Conservation (phyloP, 1,140 invertebrate genomes). For the Luehdorfia chinensis region DNA sequence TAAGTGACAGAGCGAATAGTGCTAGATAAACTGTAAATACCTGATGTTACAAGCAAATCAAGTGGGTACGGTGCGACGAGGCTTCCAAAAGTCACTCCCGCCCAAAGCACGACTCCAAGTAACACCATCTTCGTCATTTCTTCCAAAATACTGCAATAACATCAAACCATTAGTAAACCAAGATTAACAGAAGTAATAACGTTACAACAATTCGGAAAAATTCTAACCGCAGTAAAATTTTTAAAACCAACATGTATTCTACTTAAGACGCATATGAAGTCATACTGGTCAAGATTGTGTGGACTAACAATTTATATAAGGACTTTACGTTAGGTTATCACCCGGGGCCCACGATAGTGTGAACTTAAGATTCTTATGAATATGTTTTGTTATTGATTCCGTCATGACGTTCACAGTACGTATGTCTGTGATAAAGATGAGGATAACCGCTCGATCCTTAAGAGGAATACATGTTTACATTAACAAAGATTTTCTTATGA, state of each 20-base stretch:
- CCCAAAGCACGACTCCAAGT: conserved; percentile 68
- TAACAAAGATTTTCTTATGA: conserved; percentile 4
- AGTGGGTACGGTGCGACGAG: conserved; percentile 69
- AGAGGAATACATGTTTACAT: neutral
- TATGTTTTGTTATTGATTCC: conserved; percentile 22
- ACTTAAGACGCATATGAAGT: conserved; percentile 27
- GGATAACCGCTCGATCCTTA: conserved; percentile 29
- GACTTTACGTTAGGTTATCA: conserved; percentile 44
- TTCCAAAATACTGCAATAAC: conserved; percentile 70
- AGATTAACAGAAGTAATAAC: too few species aligned
- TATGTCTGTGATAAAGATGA: conserved; percentile 12
- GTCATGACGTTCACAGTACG: conserved; percentile 29
- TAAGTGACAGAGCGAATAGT: neutral
- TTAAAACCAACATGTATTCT: conserved; percentile 21
- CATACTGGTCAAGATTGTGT: conserved; percentile 41
- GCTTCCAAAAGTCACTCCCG: conserved; percentile 65
- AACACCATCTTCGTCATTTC: conserved; percentile 72
- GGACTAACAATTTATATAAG: conserved; percentile 43
- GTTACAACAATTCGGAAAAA: too few species aligned
- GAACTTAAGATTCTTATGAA: conserved; percentile 37
- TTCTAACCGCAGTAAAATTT: conserved; percentile 28
- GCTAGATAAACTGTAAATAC: conserved; percentile 30
- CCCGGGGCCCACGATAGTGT: conserved; percentile 34
- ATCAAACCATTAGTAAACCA: too few species aligned
- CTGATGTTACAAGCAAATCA: conserved; percentile 57